Conservation (phyloP, 1,140 invertebrate genomes). For the Drosophila paulistorum region DNA sequence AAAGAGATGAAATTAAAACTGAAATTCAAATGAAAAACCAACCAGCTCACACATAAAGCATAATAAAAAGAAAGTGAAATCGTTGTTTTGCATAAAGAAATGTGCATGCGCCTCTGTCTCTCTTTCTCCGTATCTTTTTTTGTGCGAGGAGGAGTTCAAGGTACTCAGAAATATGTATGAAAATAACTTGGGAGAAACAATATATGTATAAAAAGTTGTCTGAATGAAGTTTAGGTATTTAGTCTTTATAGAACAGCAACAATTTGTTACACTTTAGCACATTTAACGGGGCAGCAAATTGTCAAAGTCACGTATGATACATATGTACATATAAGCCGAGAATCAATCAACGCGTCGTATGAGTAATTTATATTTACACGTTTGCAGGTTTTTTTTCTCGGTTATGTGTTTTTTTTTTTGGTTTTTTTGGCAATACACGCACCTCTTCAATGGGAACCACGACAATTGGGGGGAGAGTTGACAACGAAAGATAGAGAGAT, state of each 20-base stretch:
- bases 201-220: background rate
- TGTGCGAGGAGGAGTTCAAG: background rate
- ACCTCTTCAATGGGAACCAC: slow-evolving; percentile 7
- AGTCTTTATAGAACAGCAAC: slow-evolving; percentile 35
- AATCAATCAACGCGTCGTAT: slow-evolving; percentile 59
- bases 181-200: background rate
- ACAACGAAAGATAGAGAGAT: slow-evolving; percentile 5
- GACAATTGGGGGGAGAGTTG: background rate
- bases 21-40: slow-evolving; percentile 21
- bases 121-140: too few relatives aligned
- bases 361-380: slow-evolving; percentile 71
- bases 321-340: slow-evolving; percentile 32
- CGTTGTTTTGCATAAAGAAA: slow-evolving; percentile 33
- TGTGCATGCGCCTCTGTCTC: slow-evolving; percentile 46
- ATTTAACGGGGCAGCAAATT: slow-evolving; percentile 62
- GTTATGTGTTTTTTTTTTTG: background rate
- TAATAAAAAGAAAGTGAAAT: slow-evolving; percentile 58
- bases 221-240: slow-evolving; percentile 10
- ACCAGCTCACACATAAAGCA: slow-evolving; percentile 1
- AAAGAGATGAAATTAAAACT: slow-evolving; percentile 7
- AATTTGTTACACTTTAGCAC: slow-evolving; percentile 61
- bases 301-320: slow-evolving; percentile 68
- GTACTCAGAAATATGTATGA: slow-evolving; percentile 3
- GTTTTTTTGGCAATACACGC: slow-evolving; percentile 34
- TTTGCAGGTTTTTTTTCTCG: slow-evolving; percentile 49